Evolutionary conservation across 1,140 invertebrate species (phyloP), one percentile per base, ranked within the genome.

Genomic region (Colletes gigas): DNA sequence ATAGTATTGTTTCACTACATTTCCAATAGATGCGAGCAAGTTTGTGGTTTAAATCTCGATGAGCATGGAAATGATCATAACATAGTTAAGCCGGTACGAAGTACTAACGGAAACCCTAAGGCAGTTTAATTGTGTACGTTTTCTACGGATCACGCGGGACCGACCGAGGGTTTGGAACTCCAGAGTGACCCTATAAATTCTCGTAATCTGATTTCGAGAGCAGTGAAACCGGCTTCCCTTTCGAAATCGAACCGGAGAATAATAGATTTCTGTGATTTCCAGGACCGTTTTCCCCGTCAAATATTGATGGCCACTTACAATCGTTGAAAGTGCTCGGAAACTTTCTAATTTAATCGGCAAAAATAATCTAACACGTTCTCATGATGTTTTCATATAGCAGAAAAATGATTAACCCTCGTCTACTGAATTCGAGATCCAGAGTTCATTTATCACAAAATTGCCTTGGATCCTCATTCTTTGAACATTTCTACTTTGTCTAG

Each of bases 111-210:
- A 62, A 59, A 39, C 73, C 62, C 73, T 66, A 65, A 75, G 82
- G 74, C 78, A 14, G 57, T 81, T 83, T 83, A 86, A 83, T 86
- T 86, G 84, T 77, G 71, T 82, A 72, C 71, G 62, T 68, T 75
- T 71, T 73, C 73, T 74, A 75, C 52, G 63, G 74, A 69, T 74
- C 63, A 75, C 78, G 19, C 62, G 71, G 78, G 70, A 80, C 59
- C 47, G 71, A 52, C 62, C 47, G 41, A 39, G 55, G 50, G 47
- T 73, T 57, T 50, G 19, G 70, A 63, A 44, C 14, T 76, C 65
- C 21, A 84, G 84, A 88, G 88, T 89, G 88, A 82, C 89, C 85
- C 89, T 87, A 90, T 90, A 90, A 89, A 90, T 90, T 90, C 83
- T 82, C 76, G 76, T 90, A 90, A 90, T 90, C 89, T 90, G 88